Percentiles rank a stretch among this genome's conserved stretches.
Evolutionary conservation across 1,140 invertebrate species (phyloP).

Genomic region (Holcopasites calliopsidis): DNA sequence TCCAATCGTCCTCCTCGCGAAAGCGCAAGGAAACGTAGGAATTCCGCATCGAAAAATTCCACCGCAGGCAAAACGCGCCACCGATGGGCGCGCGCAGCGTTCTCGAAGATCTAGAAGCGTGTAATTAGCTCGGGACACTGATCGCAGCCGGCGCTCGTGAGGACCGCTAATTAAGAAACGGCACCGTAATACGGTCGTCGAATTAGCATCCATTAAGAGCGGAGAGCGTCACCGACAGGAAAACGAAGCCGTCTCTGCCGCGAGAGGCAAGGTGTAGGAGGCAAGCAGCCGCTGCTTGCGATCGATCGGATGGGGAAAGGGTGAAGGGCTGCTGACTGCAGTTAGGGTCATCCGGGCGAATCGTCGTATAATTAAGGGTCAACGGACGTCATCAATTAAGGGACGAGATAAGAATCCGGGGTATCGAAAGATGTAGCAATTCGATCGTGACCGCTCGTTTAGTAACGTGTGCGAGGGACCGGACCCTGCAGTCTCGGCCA

Average conservation of each 20-base stretch:
- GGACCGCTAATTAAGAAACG: constrained; percentile 65
- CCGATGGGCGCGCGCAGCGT: neutral
- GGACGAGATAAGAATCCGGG: constrained; percentile 44
- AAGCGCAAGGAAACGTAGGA: neutral
- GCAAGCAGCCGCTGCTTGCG: neutral
- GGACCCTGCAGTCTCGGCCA: neutral
- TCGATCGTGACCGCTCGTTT: constrained; percentile 42
- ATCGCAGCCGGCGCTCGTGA: constrained; percentile 50
- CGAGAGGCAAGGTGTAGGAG: constrained; percentile 40
- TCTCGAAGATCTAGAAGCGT: constrained; percentile 40
- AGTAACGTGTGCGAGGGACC: constrained; percentile 11
- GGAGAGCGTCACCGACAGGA: constrained; percentile 52
- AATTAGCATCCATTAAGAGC: constrained; percentile 65
- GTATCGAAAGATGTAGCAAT: constrained; percentile 49
- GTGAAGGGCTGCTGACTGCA: neutral
- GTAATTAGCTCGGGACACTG: constrained; percentile 60
- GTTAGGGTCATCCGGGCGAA: constrained; percentile 20
- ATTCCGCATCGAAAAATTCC: neutral
- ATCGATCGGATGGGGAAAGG: neutral
- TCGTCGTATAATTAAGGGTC: constrained; percentile 66
- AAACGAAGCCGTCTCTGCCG: constrained; percentile 45
- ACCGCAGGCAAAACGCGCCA: neutral
- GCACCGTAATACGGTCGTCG: constrained; percentile 64
- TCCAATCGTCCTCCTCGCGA: too few relatives aligned
- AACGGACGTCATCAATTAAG: constrained; percentile 63